phyloP scores from a whole-genome alignment of 2,797 vertebrate species.

The Chloroceryle amazona region DNA sequence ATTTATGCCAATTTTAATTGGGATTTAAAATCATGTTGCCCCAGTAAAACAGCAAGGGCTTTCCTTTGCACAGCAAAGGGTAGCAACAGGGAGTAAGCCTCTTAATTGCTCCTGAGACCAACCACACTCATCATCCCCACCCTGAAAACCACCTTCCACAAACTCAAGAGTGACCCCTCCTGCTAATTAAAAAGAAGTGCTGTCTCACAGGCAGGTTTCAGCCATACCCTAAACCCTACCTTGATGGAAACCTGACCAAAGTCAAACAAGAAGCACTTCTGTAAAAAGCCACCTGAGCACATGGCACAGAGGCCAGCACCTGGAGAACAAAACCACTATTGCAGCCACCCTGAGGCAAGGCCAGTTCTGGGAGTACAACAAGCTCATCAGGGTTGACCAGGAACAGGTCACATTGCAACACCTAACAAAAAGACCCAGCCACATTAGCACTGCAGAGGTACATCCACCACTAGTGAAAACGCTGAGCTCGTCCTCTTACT shows the following conservation, averaged over 20 bases:
- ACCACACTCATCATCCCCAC: background rate
- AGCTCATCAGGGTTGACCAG: background rate
- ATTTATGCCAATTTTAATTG: background rate
- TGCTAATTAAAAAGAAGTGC: background rate
- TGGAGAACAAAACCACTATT: background rate
- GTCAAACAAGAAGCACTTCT: background rate
- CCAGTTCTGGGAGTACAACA: background rate
- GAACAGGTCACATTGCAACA: background rate
- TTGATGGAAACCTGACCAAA: background rate
- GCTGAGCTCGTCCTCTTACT: background rate
- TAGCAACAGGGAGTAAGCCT: background rate
- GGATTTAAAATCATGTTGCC: background rate
- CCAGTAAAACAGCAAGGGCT: background rate
- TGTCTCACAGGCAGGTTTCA: background rate
- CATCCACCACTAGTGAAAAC: background rate
- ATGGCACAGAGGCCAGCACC: background rate
- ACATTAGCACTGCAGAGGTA: background rate
- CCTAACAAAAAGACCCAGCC: background rate
- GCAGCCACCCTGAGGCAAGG: background rate
- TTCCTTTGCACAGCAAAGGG: background rate
- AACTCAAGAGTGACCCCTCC: conserved; percentile 42
- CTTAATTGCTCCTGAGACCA: background rate
- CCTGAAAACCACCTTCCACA: conserved; percentile 16
- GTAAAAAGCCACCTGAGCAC: background rate
- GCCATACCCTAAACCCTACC: background rate